Evolutionary conservation across 2,797 vertebrate genomes (phyloP), one percentile per base, ranked within the genome.

Genomic region (Myoxocephalus aenaeus): DNA sequence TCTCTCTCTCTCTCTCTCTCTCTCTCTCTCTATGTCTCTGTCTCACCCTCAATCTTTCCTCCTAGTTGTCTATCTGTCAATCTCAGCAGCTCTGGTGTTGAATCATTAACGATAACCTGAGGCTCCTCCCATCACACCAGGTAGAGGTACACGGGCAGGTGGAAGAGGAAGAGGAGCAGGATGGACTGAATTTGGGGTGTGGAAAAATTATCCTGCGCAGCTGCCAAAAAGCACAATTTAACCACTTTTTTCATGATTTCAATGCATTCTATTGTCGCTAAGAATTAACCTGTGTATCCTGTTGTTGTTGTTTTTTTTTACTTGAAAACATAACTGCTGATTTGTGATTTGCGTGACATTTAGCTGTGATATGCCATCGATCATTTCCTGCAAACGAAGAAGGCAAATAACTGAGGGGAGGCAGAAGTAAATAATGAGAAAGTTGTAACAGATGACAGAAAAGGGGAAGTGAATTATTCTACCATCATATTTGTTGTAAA

Each of bases 61-160:
- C 34, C 63, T 81, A 59, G 59, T 81, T 86, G 82, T 78, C 81
- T 87, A 80, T 87, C 90, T 84, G 87, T 93, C 91, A 89, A 87
- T 92, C 92, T 93, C 90, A 77, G 83, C 83, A 76, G 80, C 83
- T 50, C 68, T 58, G 70, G 69, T 62, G 82, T 86, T 92, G 89
- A 93, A 95, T 94, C 90, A 95, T 95, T 95, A 94, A 95, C 93
- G 38, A 83, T 83, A 73, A 72, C 87, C 75, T 54, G 63, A 82
- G 72, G 92, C 91, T 87, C 93, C 93, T 74, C 93, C 93, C 82
- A 75, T 90, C 77, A 53, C 84, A 87, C 75, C 94, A 94, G 92
- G 91, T 93, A 86, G 86, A 87, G 77, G 65, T 73, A 65, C 68
- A 82, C 71, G 74, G 73, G 25, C 64, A 51, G 29, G 50, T 65